These are phyloP conservation scores for Hyphantria cunea DNA, from an alignment of 1,140 invertebrate species.

Conservation along the genomic window DNA sequence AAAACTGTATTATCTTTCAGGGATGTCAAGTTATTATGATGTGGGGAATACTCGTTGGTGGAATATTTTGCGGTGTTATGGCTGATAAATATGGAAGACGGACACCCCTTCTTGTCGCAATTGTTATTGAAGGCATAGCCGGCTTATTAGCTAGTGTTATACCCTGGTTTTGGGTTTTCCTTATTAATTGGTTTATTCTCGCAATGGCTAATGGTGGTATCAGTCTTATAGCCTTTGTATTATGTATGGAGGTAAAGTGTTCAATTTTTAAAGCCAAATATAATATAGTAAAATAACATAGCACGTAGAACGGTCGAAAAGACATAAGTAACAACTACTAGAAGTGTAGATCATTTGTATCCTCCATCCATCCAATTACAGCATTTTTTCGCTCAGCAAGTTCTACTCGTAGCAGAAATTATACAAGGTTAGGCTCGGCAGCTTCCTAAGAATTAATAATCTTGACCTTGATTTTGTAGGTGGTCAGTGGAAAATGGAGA, in stretches of 20 bases:
- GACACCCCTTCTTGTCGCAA: constrained; percentile 83
- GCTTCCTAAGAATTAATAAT: too few relatives aligned
- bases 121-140: constrained; percentile 84
- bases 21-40: constrained; percentile 88
- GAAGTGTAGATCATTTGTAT: too few relatives aligned
- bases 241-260: constrained; percentile 72
- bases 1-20: constrained; percentile 49
- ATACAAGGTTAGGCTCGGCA: too few relatives aligned
- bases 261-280: neutral
- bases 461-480: constrained; percentile 36
- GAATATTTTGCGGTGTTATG: constrained; percentile 86
- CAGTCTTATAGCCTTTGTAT: constrained; percentile 72
- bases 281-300: neutral
- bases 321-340: too few relatives aligned
- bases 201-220: constrained; percentile 85
- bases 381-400: too few relatives aligned
- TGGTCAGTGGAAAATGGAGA: constrained; percentile 84
- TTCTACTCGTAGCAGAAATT: too few relatives aligned
- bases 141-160: constrained; percentile 84
- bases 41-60: constrained; percentile 87
- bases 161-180: constrained; percentile 85
- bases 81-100: constrained; percentile 86
- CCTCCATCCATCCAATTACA: too few relatives aligned
- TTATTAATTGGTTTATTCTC: constrained; percentile 86
- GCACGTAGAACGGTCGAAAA: too few relatives aligned